Conservation (phyloP, 2,797 vertebrate genomes). For the Clarias laeviceps region DNA sequence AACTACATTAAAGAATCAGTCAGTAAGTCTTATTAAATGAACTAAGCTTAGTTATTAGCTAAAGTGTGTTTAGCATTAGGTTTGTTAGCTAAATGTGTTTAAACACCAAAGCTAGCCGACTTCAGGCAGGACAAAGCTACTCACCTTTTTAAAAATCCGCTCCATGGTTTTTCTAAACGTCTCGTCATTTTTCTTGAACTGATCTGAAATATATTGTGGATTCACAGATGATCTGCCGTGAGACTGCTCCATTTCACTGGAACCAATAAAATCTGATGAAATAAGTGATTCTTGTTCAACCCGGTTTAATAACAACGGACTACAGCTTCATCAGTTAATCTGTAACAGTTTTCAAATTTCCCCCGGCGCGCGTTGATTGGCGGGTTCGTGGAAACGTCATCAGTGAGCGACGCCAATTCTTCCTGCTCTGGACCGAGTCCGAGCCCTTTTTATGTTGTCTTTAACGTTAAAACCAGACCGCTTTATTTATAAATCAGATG, state of each 20-base stretch:
- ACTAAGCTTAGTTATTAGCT: neutral
- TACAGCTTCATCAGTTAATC: neutral
- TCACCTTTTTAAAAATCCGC: constrained; percentile 58
- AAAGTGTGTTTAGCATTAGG: neutral
- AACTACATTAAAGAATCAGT: too few species aligned
- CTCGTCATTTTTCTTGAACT: constrained; percentile 49
- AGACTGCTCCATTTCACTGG: neutral
- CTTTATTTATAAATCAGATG: neutral
- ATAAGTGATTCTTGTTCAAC: neutral
- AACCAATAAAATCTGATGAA: neutral
- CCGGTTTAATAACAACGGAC: too few species aligned
- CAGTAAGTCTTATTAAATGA: neutral
- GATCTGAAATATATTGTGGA: neutral
- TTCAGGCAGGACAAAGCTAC: neutral
- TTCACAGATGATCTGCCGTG: too few species aligned
- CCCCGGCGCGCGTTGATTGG: constrained; percentile 42
- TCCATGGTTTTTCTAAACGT: constrained; percentile 55
- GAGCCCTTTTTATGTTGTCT: neutral
- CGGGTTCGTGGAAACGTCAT: constrained; percentile 19
- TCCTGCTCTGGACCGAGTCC: neutral
- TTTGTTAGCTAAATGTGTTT: neutral
- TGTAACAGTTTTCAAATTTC: constrained; percentile 36
- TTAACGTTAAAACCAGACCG: neutral
- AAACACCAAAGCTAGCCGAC: neutral
- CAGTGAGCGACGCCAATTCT: constrained; percentile 42